Conservation (phyloP, 2,113 vertebrate genomes). For the Pseudopodoces humilis region DNA sequence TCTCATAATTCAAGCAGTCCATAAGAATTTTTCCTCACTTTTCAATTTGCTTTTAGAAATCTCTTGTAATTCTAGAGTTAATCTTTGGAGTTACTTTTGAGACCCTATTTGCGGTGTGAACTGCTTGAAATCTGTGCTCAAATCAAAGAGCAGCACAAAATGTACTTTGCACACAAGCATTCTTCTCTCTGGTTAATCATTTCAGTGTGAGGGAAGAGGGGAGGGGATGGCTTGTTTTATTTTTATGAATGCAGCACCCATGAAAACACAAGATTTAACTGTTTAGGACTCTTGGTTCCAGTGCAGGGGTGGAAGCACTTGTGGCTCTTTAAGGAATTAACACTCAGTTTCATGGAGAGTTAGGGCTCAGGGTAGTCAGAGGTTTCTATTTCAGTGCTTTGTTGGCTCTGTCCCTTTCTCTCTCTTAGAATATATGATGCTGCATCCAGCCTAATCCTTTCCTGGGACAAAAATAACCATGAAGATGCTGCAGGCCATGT, state of each 20-base stretch:
- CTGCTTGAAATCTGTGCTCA: neutral
- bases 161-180: neutral
- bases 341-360: neutral
- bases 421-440: neutral
- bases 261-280: neutral
- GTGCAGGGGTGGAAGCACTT: neutral
- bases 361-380: neutral
- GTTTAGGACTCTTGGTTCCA: neutral
- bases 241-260: neutral
- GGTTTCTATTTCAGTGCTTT: neutral
- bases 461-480: neutral
- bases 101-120: neutral
- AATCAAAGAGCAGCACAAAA: neutral
- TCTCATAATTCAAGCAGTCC: neutral
- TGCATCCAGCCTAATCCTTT: neutral
- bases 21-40: neutral
- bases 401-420: neutral
- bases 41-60: neutral
- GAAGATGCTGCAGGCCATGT: neutral
- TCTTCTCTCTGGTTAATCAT: neutral
- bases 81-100: neutral
- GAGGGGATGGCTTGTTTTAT: neutral
- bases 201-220: neutral
- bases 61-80: neutral
- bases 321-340: neutral